Percentiles rank a stretch among this genome's conserved stretches.
Conservation (phyloP, 2,113 vertebrate genomes). For the Mus pahari region DNA sequence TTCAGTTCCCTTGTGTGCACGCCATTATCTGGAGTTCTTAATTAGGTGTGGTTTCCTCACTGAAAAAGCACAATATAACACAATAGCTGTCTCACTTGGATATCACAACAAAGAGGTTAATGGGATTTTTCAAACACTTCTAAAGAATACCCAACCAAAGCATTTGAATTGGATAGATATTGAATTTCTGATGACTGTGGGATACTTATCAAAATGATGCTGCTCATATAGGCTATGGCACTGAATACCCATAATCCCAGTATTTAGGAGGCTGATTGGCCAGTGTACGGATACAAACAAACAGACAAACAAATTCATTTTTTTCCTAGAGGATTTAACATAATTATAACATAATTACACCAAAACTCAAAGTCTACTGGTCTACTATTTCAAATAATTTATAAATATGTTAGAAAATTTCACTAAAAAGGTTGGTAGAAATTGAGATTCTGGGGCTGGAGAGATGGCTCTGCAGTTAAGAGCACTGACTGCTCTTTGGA, state of each 20-base stretch:
- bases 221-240: not conserved
- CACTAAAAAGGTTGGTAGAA: not conserved
- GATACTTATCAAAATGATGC: not conserved
- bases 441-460: not conserved
- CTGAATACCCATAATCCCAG: not conserved
- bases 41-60: not conserved
- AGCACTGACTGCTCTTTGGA: too few species aligned
- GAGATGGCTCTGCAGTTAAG: too few species aligned
- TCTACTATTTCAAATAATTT: slow-evolving; percentile 26
- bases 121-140: not conserved
- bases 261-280: not conserved
- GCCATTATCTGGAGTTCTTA: not conserved
- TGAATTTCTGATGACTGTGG: not conserved
- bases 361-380: not conserved
- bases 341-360: not conserved
- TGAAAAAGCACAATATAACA: not conserved
- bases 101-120: not conserved
- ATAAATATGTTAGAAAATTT: slow-evolving; percentile 47
- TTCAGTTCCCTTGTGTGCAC: not conserved
- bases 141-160: not conserved
- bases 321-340: slow-evolving; percentile 43
- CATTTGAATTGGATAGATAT: not conserved
- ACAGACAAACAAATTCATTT: not conserved
- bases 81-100: not conserved
- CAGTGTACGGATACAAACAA: not conserved